Evolutionary conservation across 2,888 invertebrate species (phyloP), one percentile per base, ranked within the genome.

Genomic region (Graphium colonna): DNA sequence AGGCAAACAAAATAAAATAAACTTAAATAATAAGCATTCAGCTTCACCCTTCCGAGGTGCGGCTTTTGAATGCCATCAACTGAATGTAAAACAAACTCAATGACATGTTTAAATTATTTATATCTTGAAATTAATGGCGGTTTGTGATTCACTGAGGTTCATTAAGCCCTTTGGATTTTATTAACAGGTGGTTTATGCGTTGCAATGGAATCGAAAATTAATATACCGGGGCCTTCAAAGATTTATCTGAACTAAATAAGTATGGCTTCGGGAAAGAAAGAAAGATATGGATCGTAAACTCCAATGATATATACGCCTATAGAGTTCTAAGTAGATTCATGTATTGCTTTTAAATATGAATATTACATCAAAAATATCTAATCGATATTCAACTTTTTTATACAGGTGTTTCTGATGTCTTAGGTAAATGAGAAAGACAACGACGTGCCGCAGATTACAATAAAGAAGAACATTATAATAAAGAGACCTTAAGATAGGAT

Each of bases 251-350:
- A 74, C 71, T 70, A 68, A 75, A 65, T 58, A 60, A 57, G 62
- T 59, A 49, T 75, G 72, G n/a, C n/a, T n/a, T n/a, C n/a, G n/a
- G n/a, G n/a, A n/a, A n/a, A n/a, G n/a, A n/a, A n/a, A n/a, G n/a
- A n/a, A n/a, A n/a, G n/a, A n/a, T n/a, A n/a, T 69, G 71, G 72
- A 72, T 80, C 83, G 81, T 82, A 81, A 83, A 84, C 72, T 69
- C 74, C 76, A n/a, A n/a, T n/a, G n/a, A n/a, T n/a, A n/a, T n/a
- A n/a, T n/a, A n/a, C n/a, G n/a, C n/a, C n/a, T n/a, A n/a, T n/a
- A n/a, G n/a, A n/a, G n/a, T n/a, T n/a, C n/a, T n/a, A n/a, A n/a
- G n/a, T n/a, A n/a, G n/a, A n/a, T n/a, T n/a, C n/a, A n/a, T n/a
- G n/a, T n/a, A n/a, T n/a, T n/a, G n/a, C n/a, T n/a, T n/a, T n/a